These are phyloP conservation scores for Linnaemya vulpina DNA, from an alignment of 2,888 invertebrate species.

Conservation along the genomic window DNA sequence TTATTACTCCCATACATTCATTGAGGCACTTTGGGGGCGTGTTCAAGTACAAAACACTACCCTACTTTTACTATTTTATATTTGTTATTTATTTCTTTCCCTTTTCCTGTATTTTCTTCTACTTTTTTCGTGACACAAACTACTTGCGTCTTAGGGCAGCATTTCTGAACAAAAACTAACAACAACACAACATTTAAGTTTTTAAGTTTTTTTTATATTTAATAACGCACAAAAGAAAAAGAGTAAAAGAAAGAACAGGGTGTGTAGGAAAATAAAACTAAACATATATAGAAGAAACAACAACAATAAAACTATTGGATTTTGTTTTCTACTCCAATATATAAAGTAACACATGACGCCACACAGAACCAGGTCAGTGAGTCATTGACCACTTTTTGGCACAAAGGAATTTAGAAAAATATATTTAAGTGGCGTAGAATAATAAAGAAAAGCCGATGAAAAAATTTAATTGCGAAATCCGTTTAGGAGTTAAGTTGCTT, in stretches of 20 bases:
- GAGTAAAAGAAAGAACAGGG: not conserved
- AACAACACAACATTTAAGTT: conserved; percentile 38
- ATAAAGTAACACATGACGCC: conserved; percentile 54
- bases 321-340: conserved; percentile 4
- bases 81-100: not conserved
- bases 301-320: conserved; percentile 30
- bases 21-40: not conserved
- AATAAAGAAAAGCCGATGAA: not conserved
- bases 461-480: not conserved
- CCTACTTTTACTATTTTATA: not conserved
- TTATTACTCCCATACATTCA: not conserved
- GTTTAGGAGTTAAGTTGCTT: not conserved
- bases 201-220: not conserved
- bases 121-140: conserved; percentile 23
- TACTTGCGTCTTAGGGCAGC: conserved; percentile 2
- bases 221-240: conserved; percentile 2
- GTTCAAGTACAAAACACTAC: not conserved
- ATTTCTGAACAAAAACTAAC: conserved; percentile 15
- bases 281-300: conserved; percentile 13
- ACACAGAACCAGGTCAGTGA: conserved; percentile 73
- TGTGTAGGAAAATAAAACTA: not conserved
- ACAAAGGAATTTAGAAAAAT: conserved; percentile 48
- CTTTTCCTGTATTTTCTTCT: not conserved
- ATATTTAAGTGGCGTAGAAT: not conserved
- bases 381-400: conserved; percentile 73